Conservation (phyloP, 2,888 invertebrate genomes). For the Chymomyza amoena region DNA sequence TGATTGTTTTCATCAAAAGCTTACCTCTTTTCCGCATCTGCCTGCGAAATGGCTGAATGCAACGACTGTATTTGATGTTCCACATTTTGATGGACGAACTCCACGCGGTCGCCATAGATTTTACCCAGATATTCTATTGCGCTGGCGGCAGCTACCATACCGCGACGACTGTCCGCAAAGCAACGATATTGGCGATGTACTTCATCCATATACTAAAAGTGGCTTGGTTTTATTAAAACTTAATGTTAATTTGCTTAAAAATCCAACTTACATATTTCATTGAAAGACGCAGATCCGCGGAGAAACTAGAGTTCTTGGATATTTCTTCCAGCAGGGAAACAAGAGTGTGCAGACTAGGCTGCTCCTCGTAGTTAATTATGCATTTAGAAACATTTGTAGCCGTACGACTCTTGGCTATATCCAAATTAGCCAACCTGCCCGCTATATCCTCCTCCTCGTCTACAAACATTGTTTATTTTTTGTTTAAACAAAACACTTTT, state of each 20-base stretch:
- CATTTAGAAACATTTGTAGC: slow-evolving; percentile 69
- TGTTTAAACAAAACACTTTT: not conserved
- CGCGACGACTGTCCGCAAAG: not conserved
- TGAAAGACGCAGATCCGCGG: slow-evolving; percentile 69
- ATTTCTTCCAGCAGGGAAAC: slow-evolving; percentile 70
- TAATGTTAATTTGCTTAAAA: not conserved
- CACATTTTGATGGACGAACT: slow-evolving; percentile 66
- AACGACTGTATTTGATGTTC: slow-evolving; percentile 63
- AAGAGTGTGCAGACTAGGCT: slow-evolving; percentile 57
- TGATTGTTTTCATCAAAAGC: not conserved
- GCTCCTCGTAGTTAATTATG: slow-evolving; percentile 59
- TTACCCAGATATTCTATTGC: slow-evolving; percentile 69
- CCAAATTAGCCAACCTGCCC: slow-evolving; percentile 41
- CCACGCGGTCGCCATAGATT: slow-evolving; percentile 75
- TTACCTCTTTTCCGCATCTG: not conserved
- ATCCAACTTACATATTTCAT: slow-evolving; percentile 66
- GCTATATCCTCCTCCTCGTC: not conserved
- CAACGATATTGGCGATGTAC: slow-evolving; percentile 44
- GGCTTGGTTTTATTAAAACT: not conserved
- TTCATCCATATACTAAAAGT: slow-evolving; percentile 66
- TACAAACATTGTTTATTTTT: slow-evolving; percentile 11
- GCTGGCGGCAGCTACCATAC: slow-evolving; percentile 41
- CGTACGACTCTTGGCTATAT: slow-evolving; percentile 61
- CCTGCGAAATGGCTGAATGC: slow-evolving; percentile 44
- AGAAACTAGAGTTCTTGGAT: slow-evolving; percentile 70